These are phyloP conservation scores for Sinonovacula constricta DNA, from an alignment of 1,140 invertebrate genomes.

Conservation along the genomic window DNA sequence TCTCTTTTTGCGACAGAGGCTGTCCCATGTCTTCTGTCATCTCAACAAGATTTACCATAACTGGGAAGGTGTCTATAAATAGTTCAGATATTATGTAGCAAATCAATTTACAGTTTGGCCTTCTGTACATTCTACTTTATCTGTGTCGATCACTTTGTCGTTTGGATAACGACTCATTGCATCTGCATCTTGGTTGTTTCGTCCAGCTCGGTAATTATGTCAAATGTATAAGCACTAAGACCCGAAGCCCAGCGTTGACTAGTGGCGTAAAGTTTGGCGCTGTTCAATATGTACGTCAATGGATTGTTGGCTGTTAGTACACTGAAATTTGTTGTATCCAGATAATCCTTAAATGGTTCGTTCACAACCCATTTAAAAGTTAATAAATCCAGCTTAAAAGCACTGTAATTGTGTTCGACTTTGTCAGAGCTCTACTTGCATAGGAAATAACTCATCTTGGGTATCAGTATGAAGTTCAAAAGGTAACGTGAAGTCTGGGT, in stretches of 20 bases:
- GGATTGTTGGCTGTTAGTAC: slow-evolving; percentile 5
- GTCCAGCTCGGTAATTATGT: too few relatives aligned
- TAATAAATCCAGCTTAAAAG: slow-evolving; percentile 14
- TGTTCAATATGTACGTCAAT: background rate
- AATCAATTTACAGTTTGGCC: background rate
- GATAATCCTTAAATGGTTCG: background rate
- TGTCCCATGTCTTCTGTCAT: background rate
- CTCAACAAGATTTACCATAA: background rate
- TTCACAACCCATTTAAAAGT: slow-evolving; percentile 19
- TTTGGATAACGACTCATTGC: background rate
- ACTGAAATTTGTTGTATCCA: background rate
- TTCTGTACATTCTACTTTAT: background rate
- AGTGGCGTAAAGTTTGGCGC: background rate
- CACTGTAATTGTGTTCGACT: slow-evolving; percentile 1
- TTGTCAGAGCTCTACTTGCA: background rate
- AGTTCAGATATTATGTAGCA: background rate
- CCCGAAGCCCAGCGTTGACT: background rate
- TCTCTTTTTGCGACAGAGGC: background rate
- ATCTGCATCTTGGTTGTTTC: too few relatives aligned
- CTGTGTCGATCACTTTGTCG: background rate
- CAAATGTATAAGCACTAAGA: too few relatives aligned
- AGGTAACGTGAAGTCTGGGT: too few relatives aligned
- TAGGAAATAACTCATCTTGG: slow-evolving; percentile 16
- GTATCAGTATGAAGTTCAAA: too few relatives aligned
- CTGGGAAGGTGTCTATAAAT: background rate